Conservation (phyloP, 2,888 invertebrate species). For the Volucella zonaria region DNA sequence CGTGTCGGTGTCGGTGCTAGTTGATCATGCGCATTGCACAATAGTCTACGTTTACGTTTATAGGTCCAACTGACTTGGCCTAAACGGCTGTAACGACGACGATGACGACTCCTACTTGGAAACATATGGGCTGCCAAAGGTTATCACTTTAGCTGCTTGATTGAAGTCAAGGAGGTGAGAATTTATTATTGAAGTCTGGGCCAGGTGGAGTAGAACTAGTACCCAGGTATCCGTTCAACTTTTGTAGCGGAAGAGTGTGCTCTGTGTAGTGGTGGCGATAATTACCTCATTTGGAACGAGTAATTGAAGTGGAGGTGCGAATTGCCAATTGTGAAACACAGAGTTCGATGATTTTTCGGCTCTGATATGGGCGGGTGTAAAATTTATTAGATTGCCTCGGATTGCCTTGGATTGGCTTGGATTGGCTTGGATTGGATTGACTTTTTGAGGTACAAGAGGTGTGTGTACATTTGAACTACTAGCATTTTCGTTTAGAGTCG, state of each 20-base stretch:
- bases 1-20: not conserved
- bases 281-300: conserved; percentile 73
- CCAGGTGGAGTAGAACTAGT: conserved; percentile 3
- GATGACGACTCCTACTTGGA: conserved; percentile 8
- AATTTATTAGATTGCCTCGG: conserved; percentile 42
- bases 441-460: conserved; percentile 55
- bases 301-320: conserved; percentile 74
- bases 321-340: conserved; percentile 69
- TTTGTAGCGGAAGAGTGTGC: conserved; percentile 21
- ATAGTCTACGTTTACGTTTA: conserved; percentile 2
- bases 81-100: conserved; percentile 41
- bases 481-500: conserved; percentile 52
- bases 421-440: not conserved
- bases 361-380: conserved; percentile 65
- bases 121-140: conserved; percentile 71
- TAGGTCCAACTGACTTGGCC: conserved; percentile 45
- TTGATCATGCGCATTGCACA: conserved; percentile 71
- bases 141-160: conserved; percentile 71
- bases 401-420: conserved; percentile 11
- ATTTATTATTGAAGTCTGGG: conserved; percentile 66
- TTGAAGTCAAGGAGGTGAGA: conserved; percentile 73
- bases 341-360: conserved; percentile 60
- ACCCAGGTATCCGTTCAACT: conserved; percentile 17
- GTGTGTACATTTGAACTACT: conserved; percentile 68
- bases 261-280: conserved; percentile 53